These are phyloP conservation scores for Brenthis hecate DNA, from an alignment of 2,888 invertebrate species.

Conservation along the genomic window DNA sequence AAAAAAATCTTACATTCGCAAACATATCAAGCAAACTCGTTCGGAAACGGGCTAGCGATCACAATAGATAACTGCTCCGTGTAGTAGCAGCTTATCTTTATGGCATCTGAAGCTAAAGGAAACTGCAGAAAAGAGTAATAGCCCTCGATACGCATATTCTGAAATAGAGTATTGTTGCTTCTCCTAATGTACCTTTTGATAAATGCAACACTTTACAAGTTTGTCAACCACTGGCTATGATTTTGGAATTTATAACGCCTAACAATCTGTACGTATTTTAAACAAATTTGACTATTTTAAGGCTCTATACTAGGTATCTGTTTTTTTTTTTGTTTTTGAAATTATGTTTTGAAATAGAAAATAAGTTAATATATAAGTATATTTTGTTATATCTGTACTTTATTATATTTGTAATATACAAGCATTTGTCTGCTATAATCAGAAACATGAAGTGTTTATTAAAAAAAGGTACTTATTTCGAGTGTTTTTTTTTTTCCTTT, in stretches of 20 bases:
- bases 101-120: slow-evolving; percentile 74
- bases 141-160: slow-evolving; percentile 71
- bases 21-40: slow-evolving; percentile 58
- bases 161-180: slow-evolving; percentile 65
- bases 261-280: background rate
- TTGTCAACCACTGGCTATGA: slow-evolving; percentile 47
- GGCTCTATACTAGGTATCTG: no score
- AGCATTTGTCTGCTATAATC: no score
- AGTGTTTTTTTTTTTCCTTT: no score
- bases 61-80: slow-evolving; percentile 60
- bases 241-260: slow-evolving; percentile 17
- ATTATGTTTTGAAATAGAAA: no score
- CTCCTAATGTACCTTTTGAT: slow-evolving; percentile 64
- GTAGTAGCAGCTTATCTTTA: slow-evolving; percentile 65
- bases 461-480: no score
- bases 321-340: no score
- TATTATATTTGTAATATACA: no score
- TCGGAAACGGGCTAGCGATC: slow-evolving; percentile 67
- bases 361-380: no score
- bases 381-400: no score
- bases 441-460: no score
- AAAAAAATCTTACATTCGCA: slow-evolving; percentile 29
- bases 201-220: slow-evolving; percentile 55
- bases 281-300: background rate
- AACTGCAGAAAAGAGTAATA: slow-evolving; percentile 71